These are phyloP conservation scores for Acanthosepion lycidas DNA, from an alignment of 2,888 invertebrate genomes.

Conservation along the genomic window DNA sequence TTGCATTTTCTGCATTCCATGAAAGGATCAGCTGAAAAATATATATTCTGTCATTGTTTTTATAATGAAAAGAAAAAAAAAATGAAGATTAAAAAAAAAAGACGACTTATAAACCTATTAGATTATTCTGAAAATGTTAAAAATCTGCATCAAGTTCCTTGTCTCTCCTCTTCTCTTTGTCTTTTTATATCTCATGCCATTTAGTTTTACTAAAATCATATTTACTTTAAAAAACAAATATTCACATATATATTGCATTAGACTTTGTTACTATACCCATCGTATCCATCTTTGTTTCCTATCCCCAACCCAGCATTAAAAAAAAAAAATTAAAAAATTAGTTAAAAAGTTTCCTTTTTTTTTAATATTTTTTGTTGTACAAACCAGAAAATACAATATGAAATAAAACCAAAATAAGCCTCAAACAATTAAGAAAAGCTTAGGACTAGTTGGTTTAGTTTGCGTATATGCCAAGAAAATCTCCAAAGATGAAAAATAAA, in stretches of 20 bases:
- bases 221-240: neutral
- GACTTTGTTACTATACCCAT: constrained; percentile 3
- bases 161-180: neutral
- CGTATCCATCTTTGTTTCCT: neutral
- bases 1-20: neutral
- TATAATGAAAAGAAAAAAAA: neutral
- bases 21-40: neutral
- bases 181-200: constrained; percentile 7
- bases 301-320: neutral
- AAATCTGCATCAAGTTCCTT: neutral
- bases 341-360: neutral
- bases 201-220: constrained; percentile 33
- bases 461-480: neutral
- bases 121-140: constrained; percentile 9
- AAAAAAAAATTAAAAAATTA: neutral
- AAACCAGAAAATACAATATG: neutral
- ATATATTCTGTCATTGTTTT: neutral
- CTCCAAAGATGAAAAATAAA: neutral
- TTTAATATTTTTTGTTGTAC: neutral
- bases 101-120: neutral
- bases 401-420: neutral
- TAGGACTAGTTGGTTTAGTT: neutral
- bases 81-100: neutral
- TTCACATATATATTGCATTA: neutral
- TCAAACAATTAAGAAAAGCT: constrained; percentile 22